Percentiles rank a stretch among this genome's conserved stretches.
These are phyloP conservation scores for Tyrannus savana DNA, from an alignment of 2,113 vertebrate genomes.

Conservation along the genomic window DNA sequence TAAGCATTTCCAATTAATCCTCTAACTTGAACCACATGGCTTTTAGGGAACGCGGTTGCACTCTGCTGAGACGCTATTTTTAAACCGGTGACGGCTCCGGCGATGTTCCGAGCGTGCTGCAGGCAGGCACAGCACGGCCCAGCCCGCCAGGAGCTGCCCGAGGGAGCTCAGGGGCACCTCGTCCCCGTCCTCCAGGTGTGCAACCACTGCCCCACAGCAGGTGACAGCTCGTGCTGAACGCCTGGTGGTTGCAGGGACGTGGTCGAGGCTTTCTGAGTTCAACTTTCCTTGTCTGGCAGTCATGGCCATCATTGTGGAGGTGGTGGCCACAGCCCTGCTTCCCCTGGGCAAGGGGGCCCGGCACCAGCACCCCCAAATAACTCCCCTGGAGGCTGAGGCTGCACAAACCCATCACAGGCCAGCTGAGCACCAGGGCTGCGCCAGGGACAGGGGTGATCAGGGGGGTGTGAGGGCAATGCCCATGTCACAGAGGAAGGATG, in stretches of 20 bases:
- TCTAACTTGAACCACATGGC: slow-evolving; percentile 65
- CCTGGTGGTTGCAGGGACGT: fast-evolving
- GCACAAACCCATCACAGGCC: background rate
- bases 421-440: background rate
- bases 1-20: slow-evolving; percentile 70
- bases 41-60: slow-evolving; percentile 41
- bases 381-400: background rate
- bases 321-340: background rate
- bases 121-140: background rate
- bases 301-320: background rate
- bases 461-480: fast-evolving
- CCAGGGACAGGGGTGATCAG: background rate
- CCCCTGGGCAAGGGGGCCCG: background rate
- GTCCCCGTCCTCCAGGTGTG: background rate
- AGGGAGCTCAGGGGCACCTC: background rate
- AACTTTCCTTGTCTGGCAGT: fast-evolving
- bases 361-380: background rate
- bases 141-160: background rate
- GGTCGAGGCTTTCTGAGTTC: background rate
- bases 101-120: slow-evolving; percentile 7
- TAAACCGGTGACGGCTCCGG: slow-evolving; percentile 27
- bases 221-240: background rate
- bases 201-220: fast-evolving
- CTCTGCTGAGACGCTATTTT: slow-evolving; percentile 56
- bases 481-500: background rate